Base-by-base conservation (phyloP, 2,888 invertebrate genomes). In the Drosophila aldrichi region DNA sequence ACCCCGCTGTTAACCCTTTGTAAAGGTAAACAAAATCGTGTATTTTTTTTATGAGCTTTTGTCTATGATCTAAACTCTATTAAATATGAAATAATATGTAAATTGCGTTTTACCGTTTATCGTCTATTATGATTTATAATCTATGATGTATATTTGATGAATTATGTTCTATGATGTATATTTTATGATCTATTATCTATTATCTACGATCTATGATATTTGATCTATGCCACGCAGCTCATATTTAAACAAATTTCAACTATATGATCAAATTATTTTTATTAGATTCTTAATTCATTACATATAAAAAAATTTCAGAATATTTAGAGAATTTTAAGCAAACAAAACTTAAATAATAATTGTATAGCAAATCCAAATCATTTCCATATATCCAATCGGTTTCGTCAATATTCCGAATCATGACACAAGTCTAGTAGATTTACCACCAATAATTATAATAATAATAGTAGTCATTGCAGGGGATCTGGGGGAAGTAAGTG, bases 361-460 rank as follows among this genome's bases (percentile, higher is more conserved):
- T 18, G 18, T n/a, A 18, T 3, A 29, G 29, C 10, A 20, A 18
- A 20, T 52, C 8, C 10, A 46, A 22, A 22, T 16, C 16, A 10
- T n/a, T n/a, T 22, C 9, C 48, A 29, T 48, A 1, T 48, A n/a
- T 29, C 12, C 12, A 38, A 16, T 29, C 38, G 10, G 10, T 38
- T 22, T 34, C 36, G 16, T 9, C 16, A 38, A 5, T 34, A 34
- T 20, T 34, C 8, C 49, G n/a, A 5, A 22, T n/a, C 16, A 1
- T 2, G 16, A 22, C 4, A 2, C 1, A 16, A 2, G 16, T 16
- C 16, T 3, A 32, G 5, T 18, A 52, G 38, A 7, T 51, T 52
- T 25, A 75, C 75, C 75, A 75, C 75, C 78, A 75, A 25, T 67
- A 25, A 38, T n/a, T n/a, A n/a, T 36, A 36, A 34, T 51, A 20